Evolutionary conservation across 2,888 invertebrate species (phyloP), one percentile per base, ranked within the genome.

Genomic region (Acanthopleura granulata): DNA sequence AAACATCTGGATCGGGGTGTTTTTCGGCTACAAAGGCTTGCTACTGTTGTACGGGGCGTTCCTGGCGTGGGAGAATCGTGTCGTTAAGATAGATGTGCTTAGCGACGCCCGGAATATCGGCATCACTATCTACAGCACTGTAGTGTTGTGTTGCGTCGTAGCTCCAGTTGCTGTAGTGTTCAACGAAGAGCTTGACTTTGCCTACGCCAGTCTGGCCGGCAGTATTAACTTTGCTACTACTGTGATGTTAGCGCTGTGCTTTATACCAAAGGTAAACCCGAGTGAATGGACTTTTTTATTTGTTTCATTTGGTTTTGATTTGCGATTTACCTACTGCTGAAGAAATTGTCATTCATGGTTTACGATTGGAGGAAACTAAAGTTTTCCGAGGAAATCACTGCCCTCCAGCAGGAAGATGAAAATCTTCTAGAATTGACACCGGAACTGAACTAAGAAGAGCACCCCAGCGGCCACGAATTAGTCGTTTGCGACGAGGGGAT

Each of bases 91-190:
- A 62, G 74, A 57, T 14, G 40, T 76, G 18, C n/a, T 76, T 18
- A 76, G 74, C 61, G 76, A 76, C 16, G 76, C 74, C 25, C 74
- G 74, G 25, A 61, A 70, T 27, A 76, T 76, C 15, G 76, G 74
- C 9, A 27, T 76, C 18, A 76, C 76, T 1, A 76, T 76, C 16
- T 76, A 76, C 49, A 76, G 74, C 49, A 73, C 72, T 11, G 50
- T 66, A n/a, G 76, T 76, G 0, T 25, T 76, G 30, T 74, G 71
- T 14, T 70, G 62, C 15, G 72, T 76, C 49, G 76, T 62, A 16
- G 74, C 74, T 12, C 74, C 76, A 0, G 74, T 76, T 14, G 30
- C 40, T 62, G 62, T 74, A n/a, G 72, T 76, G 29, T 25, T 76
- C 11, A 57, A 74, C 22, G 66, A 40, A 12, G 71, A 76, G 25